Conservation (phyloP, 2,797 vertebrate species). For the Lindbergichthys nudifrons region DNA sequence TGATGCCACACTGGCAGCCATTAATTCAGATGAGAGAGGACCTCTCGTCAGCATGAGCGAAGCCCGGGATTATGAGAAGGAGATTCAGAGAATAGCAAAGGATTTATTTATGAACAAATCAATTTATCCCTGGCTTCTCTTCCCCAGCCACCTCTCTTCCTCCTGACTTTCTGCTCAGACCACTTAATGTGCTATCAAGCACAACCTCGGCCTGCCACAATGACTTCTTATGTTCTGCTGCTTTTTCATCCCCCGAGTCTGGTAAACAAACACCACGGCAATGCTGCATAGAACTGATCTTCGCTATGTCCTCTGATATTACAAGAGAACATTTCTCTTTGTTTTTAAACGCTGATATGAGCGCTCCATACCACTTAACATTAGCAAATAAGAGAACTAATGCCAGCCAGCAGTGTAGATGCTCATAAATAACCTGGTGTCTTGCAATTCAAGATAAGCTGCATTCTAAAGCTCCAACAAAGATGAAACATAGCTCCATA, state of each 20-base stretch:
- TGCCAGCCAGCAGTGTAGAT: conserved; percentile 15
- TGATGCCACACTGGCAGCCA: conserved; percentile 54
- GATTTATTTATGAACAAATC: conserved; percentile 64
- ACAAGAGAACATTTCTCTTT: conserved; percentile 31
- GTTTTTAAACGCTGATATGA: conserved; percentile 8
- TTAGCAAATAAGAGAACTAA: conserved; percentile 8
- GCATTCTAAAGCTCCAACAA: conserved; percentile 25
- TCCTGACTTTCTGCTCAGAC: conserved; percentile 38
- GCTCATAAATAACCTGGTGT: conserved; percentile 16
- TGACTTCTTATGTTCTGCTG: conserved; percentile 49
- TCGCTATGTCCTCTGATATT: conserved; percentile 6
- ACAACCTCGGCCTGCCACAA: conserved; percentile 27
- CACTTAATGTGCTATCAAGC: conserved; percentile 49
- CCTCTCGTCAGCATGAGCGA: conserved; percentile 55
- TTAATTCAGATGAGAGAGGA: conserved; percentile 64
- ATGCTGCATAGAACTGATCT: conserved; percentile 13
- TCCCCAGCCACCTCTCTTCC: conserved; percentile 10
- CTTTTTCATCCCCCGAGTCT: conserved; percentile 24
- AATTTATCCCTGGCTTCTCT: conserved; percentile 32
- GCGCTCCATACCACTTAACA: conserved; percentile 2
- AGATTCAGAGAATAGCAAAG: conserved; percentile 39
- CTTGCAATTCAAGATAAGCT: conserved; percentile 27
- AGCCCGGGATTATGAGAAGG: conserved; percentile 51
- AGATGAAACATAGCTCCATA: conserved; percentile 38
- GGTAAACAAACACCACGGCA: conserved; percentile 20